Evolutionary conservation across 2,113 vertebrate species (phyloP).

Genomic region (Chelonoidis abingdonii): DNA sequence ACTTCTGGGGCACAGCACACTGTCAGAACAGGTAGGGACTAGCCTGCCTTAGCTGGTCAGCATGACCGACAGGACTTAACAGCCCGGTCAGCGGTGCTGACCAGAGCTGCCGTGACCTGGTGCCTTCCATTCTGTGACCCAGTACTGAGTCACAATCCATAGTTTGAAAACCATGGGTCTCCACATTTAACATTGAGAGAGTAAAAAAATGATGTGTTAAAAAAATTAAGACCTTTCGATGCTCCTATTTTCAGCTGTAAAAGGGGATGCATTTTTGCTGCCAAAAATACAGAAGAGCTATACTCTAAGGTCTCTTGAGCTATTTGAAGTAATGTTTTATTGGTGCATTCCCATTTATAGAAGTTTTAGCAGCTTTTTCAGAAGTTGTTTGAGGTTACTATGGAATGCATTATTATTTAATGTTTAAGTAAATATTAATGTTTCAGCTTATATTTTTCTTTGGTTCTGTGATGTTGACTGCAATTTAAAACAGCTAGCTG

Average conservation of each 20-base stretch:
- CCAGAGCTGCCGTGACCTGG: no score
- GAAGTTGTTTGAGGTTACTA: slow-evolving; percentile 12
- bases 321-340: slow-evolving; percentile 8
- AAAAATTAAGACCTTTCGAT: not conserved
- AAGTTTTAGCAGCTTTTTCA: slow-evolving; percentile 26
- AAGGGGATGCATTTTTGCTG: slow-evolving; percentile 18
- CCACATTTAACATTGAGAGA: not conserved
- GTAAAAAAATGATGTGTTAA: slow-evolving; percentile 25
- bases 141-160: no score
- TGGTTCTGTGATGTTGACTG: not conserved
- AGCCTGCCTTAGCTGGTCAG: no score
- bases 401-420: slow-evolving; percentile 1
- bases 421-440: slow-evolving; percentile 10
- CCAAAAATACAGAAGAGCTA: slow-evolving; percentile 15
- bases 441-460: slow-evolving; percentile 20
- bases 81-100: no score
- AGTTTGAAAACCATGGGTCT: not conserved
- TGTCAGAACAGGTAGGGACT: no score
- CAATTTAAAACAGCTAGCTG: not conserved
- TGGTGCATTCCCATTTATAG: not conserved
- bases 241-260: slow-evolving; percentile 39
- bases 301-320: not conserved
- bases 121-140: no score
- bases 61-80: no score
- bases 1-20: no score